Conservation (phyloP, 2,113 vertebrate species). For the Myotis davidii region DNA sequence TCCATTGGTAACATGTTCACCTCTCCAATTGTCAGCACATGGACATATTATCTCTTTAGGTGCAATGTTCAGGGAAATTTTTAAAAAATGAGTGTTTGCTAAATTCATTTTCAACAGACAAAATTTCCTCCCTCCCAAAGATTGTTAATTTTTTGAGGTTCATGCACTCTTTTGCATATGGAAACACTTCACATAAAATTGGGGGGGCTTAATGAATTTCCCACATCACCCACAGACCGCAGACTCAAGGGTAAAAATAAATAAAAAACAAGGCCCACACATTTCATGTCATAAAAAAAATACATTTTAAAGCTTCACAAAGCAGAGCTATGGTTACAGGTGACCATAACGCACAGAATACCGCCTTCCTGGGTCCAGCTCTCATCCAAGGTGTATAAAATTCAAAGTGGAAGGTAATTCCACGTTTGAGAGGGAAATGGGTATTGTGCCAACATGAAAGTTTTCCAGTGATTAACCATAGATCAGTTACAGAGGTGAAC, state of each 20-base stretch:
- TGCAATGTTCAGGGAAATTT: neutral
- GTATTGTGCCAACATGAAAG: neutral
- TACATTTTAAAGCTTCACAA: neutral
- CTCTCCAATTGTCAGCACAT: neutral
- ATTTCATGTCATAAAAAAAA: neutral
- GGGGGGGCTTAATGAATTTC: neutral
- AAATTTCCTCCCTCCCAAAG: neutral
- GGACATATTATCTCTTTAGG: neutral
- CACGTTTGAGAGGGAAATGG: neutral
- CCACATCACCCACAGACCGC: neutral
- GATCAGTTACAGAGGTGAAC: neutral
- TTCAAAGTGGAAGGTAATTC: neutral
- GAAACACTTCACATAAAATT: constrained; percentile 15
- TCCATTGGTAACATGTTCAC: neutral
- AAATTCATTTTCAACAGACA: neutral
- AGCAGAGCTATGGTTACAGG: neutral
- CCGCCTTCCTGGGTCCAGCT: neutral
- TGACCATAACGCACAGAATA: neutral
- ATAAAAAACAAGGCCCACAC: neutral
- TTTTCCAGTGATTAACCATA: neutral
- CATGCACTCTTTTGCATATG: neutral
- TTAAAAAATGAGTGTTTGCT: neutral
- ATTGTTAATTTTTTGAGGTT: neutral
- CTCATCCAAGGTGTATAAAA: neutral
- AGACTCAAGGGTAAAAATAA: neutral